phyloP scores from a whole-genome alignment of 2,113 vertebrate genomes.

The Oreotrochilus melanogaster region DNA sequence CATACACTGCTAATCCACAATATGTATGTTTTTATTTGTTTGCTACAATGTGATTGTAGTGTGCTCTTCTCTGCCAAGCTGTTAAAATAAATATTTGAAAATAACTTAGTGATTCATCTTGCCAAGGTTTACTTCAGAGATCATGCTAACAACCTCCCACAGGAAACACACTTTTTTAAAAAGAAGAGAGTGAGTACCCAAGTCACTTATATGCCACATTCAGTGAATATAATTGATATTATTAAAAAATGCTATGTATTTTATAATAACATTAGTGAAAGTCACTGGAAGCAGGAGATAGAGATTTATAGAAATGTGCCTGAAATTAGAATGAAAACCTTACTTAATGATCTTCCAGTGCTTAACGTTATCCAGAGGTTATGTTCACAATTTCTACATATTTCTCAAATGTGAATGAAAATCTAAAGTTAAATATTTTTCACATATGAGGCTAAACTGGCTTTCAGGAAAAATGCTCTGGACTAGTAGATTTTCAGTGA shows the following conservation, averaged over 20 bases:
- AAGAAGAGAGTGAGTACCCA: not conserved
- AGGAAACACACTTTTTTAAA: not conserved
- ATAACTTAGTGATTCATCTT: not conserved
- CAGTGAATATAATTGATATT: not conserved
- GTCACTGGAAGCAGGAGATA: not conserved
- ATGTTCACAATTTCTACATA: not conserved
- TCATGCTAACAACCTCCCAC: not conserved
- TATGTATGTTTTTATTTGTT: not conserved
- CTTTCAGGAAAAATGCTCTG: not conserved
- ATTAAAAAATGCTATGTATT: not conserved
- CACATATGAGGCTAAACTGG: not conserved
- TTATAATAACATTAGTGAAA: not conserved
- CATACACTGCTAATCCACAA: not conserved
- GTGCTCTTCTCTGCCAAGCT: not conserved
- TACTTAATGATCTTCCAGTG: not conserved
- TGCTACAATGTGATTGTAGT: not conserved
- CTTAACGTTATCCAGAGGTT: not conserved
- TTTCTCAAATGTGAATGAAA: not conserved
- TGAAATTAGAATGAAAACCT: not conserved
- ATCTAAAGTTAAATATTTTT: not conserved
- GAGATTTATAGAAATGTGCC: not conserved
- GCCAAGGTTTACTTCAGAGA: not conserved
- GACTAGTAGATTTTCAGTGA: not conserved
- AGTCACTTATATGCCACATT: not conserved
- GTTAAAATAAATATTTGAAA: slow-evolving; percentile 12